Evolutionary conservation across 2,113 vertebrate genomes (phyloP).

Genomic region (Gambusia affinis): DNA sequence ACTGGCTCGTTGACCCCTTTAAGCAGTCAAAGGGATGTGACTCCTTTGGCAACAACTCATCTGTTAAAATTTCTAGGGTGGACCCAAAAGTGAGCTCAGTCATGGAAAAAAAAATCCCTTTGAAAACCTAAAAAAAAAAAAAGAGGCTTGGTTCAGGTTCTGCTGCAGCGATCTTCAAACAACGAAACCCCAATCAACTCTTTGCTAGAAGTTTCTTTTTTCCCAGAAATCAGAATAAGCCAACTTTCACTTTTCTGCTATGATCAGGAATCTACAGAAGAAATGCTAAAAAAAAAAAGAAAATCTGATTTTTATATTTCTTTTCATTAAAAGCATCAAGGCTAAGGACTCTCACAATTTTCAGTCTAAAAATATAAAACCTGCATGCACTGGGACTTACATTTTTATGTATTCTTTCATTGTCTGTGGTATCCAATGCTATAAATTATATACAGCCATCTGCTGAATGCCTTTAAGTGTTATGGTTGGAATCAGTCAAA

Average conservation of each 20-base stretch:
- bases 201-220: constrained; percentile 7
- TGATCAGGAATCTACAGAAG: too few relatives aligned
- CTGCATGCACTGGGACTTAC: neutral
- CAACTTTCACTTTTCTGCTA: neutral
- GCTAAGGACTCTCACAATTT: neutral
- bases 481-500: neutral
- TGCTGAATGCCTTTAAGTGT: neutral
- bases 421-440: neutral
- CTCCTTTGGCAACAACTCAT: constrained; percentile 70
- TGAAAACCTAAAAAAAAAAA: constrained; percentile 29
- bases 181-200: constrained; percentile 34
- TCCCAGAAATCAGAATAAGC: neutral
- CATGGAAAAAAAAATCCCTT: constrained; percentile 51
- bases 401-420: neutral
- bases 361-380: neutral
- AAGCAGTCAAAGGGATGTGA: constrained; percentile 43
- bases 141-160: constrained; percentile 14
- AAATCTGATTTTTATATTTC: too few relatives aligned
- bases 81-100: constrained; percentile 56
- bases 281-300: too few relatives aligned
- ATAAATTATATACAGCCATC: neutral
- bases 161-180: constrained; percentile 12
- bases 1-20: constrained; percentile 24
- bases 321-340: neutral
- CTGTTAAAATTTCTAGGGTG: constrained; percentile 58